These are phyloP conservation scores for Rhinoderma darwinii DNA, from an alignment of 2,113 vertebrate species.

Conservation along the genomic window DNA sequence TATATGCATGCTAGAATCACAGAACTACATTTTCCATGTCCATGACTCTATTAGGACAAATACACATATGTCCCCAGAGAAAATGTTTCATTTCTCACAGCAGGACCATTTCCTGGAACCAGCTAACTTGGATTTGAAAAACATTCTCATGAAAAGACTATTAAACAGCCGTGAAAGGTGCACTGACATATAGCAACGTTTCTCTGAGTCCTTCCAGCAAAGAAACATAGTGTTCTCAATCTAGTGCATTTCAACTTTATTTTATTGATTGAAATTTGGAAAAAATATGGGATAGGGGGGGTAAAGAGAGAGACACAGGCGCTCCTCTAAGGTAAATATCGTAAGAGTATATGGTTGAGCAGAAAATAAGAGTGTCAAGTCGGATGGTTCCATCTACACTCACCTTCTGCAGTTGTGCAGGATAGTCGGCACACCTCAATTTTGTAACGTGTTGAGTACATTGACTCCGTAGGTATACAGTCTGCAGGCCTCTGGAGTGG, in stretches of 20 bases:
- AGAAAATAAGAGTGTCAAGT: no score
- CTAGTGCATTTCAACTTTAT: not conserved
- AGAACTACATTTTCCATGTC: constrained; percentile 28
- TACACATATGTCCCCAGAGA: constrained; percentile 30
- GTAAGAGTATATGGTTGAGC: no score
- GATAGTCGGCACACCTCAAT: no score
- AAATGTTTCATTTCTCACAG: constrained; percentile 46
- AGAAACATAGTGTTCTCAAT: constrained; percentile 28
- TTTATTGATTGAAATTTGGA: not conserved
- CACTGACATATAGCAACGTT: constrained; percentile 15
- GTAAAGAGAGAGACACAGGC: no score
- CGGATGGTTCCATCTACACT: no score
- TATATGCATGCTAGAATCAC: not conserved
- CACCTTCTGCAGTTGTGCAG: no score
- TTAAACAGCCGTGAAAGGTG: constrained; percentile 38
- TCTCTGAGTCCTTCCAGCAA: not conserved
- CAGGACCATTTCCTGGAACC: constrained; percentile 45
- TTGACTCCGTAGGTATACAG: no score
- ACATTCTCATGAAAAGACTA: constrained; percentile 44
- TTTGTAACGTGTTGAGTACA: no score
- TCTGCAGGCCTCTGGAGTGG: no score
- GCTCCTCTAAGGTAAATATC: no score
- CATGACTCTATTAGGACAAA: constrained; percentile 43
- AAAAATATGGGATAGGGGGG: no score
- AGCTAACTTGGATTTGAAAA: constrained; percentile 27